A percentile compares a stretch with the other conserved stretches of the same genome.
Evolutionary conservation across 2,797 vertebrate species (phyloP).

Genomic region (Gymnoscopelus microlampas): DNA sequence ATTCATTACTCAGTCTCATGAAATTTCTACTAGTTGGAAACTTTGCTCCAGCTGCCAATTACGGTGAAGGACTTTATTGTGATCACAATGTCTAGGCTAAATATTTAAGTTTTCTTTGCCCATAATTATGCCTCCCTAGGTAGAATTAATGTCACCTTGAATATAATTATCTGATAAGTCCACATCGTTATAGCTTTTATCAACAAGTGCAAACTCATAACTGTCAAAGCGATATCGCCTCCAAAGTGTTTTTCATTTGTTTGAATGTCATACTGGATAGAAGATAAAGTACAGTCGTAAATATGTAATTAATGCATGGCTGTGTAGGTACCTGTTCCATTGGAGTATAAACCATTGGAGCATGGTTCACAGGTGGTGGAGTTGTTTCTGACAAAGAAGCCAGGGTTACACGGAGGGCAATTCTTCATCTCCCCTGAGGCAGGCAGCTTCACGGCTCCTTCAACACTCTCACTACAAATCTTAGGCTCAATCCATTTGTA

Average conservation of each 20-base stretch:
- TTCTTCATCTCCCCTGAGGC: constrained; percentile 83
- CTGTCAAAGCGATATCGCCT: neutral
- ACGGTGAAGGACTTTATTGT: too few species aligned
- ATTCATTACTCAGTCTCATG: too few species aligned
- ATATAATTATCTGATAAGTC: neutral
- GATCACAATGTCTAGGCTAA: too few species aligned
- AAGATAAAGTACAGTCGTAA: too few species aligned
- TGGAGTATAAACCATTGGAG: constrained; percentile 85
- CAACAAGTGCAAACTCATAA: neutral
- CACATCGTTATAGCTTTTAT: neutral
- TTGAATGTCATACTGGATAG: neutral
- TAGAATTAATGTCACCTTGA: too few species aligned
- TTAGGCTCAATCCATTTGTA: constrained; percentile 97
- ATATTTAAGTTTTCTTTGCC: too few species aligned
- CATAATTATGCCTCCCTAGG: too few species aligned
- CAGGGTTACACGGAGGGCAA: constrained; percentile 95
- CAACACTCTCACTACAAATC: constrained; percentile 85
- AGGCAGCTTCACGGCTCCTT: constrained; percentile 83
- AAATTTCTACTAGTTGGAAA: neutral
- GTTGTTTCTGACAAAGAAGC: constrained; percentile 85
- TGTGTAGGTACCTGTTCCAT: constrained; percentile 85
- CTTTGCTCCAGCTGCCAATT: too few species aligned
- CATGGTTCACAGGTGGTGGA: constrained; percentile 89
- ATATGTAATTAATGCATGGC: too few species aligned
- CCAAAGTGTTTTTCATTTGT: neutral